Evolutionary conservation across 2,797 vertebrate species (phyloP).

Genomic region (Xerus rutilus): DNA sequence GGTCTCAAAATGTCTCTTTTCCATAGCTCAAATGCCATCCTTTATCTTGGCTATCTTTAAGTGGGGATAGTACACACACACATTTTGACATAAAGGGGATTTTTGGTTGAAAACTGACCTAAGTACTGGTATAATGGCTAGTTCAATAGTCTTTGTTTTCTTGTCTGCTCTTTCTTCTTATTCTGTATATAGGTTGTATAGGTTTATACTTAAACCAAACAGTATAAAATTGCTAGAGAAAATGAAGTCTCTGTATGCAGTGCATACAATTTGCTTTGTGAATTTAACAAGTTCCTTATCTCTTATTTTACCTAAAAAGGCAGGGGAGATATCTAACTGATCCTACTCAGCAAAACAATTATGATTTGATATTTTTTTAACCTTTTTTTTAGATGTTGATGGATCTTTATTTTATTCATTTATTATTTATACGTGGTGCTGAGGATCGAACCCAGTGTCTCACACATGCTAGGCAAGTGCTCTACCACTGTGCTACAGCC

Average conservation of each 20-base stretch:
- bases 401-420: no score
- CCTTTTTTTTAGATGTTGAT: no score
- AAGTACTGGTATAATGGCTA: neutral
- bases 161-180: constrained; percentile 18
- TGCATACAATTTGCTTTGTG: constrained; percentile 8
- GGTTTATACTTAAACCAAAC: neutral
- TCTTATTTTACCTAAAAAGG: constrained; percentile 25
- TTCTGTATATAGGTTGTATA: neutral
- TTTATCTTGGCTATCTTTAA: constrained; percentile 42
- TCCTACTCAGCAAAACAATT: neutral
- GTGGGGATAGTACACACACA: neutral
- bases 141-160: constrained; percentile 36
- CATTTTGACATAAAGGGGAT: neutral
- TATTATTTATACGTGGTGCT: no score
- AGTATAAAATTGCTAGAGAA: constrained; percentile 33
- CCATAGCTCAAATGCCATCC: neutral
- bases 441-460: no score
- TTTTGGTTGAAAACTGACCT: neutral
- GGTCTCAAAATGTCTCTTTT: constrained; percentile 30
- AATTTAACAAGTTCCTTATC: constrained; percentile 48
- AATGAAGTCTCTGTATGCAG: constrained; percentile 52
- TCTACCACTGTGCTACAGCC: no score
- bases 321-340: neutral
- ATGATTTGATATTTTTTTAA: constrained; percentile 1
- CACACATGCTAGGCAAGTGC: no score